These are phyloP conservation scores for Drosophila aff. DNA, from an alignment of 1,140 invertebrate genomes.

Conservation along the genomic window DNA sequence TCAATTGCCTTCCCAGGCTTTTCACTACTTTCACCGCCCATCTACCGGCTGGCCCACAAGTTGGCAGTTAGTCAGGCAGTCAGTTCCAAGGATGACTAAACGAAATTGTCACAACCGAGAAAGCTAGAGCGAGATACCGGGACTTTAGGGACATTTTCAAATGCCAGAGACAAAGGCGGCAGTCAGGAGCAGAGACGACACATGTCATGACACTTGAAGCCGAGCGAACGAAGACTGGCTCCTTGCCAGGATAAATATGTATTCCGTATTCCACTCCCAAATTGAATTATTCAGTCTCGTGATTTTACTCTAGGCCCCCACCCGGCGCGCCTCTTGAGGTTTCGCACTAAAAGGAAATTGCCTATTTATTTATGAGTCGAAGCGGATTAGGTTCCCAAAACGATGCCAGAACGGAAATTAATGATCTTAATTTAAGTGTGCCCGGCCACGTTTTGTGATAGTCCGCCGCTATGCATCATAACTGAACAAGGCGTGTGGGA, in stretches of 20 bases:
- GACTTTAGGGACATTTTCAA: conserved; percentile 11
- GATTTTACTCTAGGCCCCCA: conserved; percentile 33
- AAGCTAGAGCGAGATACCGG: conserved; percentile 25
- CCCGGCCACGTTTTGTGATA: conserved; percentile 10
- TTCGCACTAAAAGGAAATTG: conserved; percentile 62
- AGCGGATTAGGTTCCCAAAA: conserved; percentile 37
- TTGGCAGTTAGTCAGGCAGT: conserved; percentile 45
- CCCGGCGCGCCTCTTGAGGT: conserved; percentile 2
- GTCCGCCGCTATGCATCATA: conserved; percentile 1
- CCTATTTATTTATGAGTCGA: conserved; percentile 66
- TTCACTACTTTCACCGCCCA: conserved; percentile 50
- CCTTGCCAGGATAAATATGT: conserved; percentile 52
- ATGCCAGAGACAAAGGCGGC: conserved; percentile 46
- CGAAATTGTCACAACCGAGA: conserved; percentile 40
- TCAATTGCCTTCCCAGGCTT: conserved; percentile 50
- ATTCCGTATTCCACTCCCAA: conserved; percentile 27
- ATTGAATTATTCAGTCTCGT: conserved; percentile 70
- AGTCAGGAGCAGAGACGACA: conserved; percentile 24
- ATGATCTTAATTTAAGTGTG: conserved; percentile 49
- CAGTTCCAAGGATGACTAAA: conserved; percentile 49
- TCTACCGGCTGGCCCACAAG: conserved; percentile 42
- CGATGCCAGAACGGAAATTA: conserved; percentile 47
- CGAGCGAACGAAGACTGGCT: conserved; percentile 20
- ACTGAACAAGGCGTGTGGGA: neutral
- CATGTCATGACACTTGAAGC: conserved; percentile 27